Conservation (phyloP, 1,140 invertebrate genomes). For the Procambarus clarkii region DNA sequence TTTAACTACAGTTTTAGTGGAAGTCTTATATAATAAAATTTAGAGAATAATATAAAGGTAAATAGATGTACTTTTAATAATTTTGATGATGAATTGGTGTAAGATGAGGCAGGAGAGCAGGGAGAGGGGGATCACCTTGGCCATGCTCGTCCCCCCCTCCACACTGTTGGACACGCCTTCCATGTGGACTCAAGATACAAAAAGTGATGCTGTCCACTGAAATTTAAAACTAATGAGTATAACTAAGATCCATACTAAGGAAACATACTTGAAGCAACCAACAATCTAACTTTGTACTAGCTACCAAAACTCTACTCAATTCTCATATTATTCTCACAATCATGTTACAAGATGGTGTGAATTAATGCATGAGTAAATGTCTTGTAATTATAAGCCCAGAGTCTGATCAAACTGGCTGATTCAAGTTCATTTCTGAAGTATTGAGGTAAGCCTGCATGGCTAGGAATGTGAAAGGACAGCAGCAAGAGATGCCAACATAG, state of each 20-base stretch:
- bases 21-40: not conserved
- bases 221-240: slow-evolving; percentile 50
- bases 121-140: slow-evolving; percentile 32
- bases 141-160: slow-evolving; percentile 31
- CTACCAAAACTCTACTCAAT: slow-evolving; percentile 14
- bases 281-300: slow-evolving; percentile 8
- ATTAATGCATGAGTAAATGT: not conserved
- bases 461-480: slow-evolving; percentile 51
- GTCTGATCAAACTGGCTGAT: not conserved
- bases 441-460: slow-evolving; percentile 13
- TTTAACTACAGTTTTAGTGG: not conserved
- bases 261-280: slow-evolving; percentile 18
- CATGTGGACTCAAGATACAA: slow-evolving; percentile 41
- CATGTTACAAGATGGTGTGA: not conserved
- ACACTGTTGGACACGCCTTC: slow-evolving; percentile 38
- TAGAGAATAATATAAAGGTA: not conserved
- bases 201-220: slow-evolving; percentile 37
- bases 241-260: slow-evolving; percentile 18
- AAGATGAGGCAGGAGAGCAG: slow-evolving; percentile 37
- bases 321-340: not conserved
- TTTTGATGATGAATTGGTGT: slow-evolving; percentile 34
- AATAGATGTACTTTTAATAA: not conserved
- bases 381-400: not conserved
- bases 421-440: slow-evolving; percentile 37
- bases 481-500: slow-evolving; percentile 46